phyloP scores from a whole-genome alignment of 2,797 vertebrate genomes.

The Helostoma temminkii region DNA sequence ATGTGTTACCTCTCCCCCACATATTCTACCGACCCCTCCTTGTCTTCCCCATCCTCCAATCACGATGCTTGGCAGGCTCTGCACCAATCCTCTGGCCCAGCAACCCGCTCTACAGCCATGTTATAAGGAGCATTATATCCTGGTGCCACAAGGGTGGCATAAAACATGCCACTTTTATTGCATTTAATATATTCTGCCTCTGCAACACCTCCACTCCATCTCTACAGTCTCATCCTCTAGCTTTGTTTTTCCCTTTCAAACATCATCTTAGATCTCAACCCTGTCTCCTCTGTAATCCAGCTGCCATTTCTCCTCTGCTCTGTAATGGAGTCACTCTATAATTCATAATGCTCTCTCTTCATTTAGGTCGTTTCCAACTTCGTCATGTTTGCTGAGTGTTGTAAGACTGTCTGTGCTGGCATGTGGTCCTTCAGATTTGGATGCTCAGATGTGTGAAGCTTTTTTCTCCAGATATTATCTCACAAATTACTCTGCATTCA shows the following conservation, averaged over 20 bases:
- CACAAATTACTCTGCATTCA: constrained; percentile 1
- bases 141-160: constrained; percentile 26
- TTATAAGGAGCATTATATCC: constrained; percentile 8
- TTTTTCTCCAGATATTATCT: not conserved
- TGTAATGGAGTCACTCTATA: constrained; percentile 67
- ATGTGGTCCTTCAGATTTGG: constrained; percentile 22
- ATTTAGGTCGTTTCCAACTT: constrained; percentile 30
- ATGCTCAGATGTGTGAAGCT: not conserved
- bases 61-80: constrained; percentile 46
- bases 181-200: not conserved
- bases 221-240: not conserved
- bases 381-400: constrained; percentile 27
- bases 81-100: constrained; percentile 64
- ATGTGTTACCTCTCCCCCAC: constrained; percentile 48
- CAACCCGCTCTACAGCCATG: constrained; percentile 30
- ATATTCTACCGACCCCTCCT: constrained; percentile 15
- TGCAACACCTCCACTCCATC: not conserved
- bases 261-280: not conserved
- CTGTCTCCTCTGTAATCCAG: constrained; percentile 7
- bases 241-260: not conserved
- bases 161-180: constrained; percentile 16
- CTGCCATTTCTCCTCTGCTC: constrained; percentile 27
- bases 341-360: constrained; percentile 63
- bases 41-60: constrained; percentile 49
- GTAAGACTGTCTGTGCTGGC: constrained; percentile 13